Evolutionary conservation across 2,797 vertebrate species (phyloP).

Genomic region (Anguilla megastoma): DNA sequence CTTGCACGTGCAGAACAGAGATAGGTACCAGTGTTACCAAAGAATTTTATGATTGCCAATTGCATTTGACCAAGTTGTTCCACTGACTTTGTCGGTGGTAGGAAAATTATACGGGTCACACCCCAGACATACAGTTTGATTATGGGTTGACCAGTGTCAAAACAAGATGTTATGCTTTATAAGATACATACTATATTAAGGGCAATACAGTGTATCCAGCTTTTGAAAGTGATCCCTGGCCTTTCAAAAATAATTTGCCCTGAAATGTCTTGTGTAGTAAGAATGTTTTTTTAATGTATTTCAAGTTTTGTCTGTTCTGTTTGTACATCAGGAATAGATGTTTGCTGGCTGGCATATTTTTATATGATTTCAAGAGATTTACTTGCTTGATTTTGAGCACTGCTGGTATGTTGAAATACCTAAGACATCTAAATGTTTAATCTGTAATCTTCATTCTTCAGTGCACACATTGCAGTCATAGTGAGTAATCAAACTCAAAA

Average conservation of each 20-base stretch:
- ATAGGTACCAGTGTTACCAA: background rate
- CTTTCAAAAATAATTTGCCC: too few species aligned
- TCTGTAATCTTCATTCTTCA: background rate
- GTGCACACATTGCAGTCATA: background rate
- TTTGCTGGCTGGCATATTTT: background rate
- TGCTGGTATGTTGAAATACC: constrained; percentile 1
- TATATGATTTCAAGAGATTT: background rate
- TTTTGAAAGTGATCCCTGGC: background rate
- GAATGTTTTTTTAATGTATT: too few species aligned
- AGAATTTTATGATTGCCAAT: background rate
- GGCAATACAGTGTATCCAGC: background rate
- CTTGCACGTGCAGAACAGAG: background rate
- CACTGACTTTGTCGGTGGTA: background rate
- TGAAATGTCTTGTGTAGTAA: too few species aligned
- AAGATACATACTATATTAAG: background rate
- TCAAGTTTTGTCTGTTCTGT: background rate
- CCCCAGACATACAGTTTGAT: background rate
- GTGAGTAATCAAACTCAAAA: background rate
- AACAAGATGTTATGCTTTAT: background rate
- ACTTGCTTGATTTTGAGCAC: background rate
- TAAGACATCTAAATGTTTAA: background rate
- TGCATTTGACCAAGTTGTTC: background rate
- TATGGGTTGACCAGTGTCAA: background rate
- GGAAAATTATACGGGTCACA: background rate
- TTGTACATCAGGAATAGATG: background rate